These are phyloP conservation scores for Odontamblyopus rebecca DNA, from an alignment of 2,797 vertebrate species.

Conservation along the genomic window DNA sequence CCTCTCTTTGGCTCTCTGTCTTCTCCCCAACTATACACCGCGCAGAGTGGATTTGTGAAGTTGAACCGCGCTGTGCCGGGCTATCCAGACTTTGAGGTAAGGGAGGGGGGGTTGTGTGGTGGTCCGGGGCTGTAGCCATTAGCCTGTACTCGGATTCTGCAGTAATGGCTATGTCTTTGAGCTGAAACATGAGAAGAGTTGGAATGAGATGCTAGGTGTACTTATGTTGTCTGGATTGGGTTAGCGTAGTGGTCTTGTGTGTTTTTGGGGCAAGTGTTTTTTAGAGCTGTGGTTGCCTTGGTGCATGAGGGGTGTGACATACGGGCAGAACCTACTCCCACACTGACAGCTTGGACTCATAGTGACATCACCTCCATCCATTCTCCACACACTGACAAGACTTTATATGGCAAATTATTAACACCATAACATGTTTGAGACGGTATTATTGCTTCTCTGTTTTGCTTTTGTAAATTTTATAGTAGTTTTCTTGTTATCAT, in stretches of 20 bases:
- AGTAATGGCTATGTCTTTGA: slow-evolving; percentile 7
- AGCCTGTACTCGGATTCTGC: slow-evolving; percentile 1
- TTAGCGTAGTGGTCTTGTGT: background rate
- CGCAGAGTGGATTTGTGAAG: slow-evolving; percentile 44
- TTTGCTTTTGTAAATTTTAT: background rate
- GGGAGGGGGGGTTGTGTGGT: slow-evolving; percentile 24
- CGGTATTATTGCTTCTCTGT: background rate
- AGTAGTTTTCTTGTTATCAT: background rate
- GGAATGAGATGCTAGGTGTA: background rate
- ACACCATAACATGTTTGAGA: background rate
- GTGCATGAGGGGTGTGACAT: slow-evolving; percentile 4
- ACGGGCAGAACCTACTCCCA: slow-evolving; percentile 9
- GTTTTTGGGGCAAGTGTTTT: background rate
- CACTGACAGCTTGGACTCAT: slow-evolving; percentile 9
- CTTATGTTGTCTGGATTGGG: background rate
- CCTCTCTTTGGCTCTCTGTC: slow-evolving; percentile 59
- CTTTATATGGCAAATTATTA: background rate
- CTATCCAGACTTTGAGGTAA: slow-evolving; percentile 58
- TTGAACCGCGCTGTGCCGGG: slow-evolving; percentile 32
- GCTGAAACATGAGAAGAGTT: slow-evolving; percentile 8
- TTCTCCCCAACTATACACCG: slow-evolving; percentile 55
- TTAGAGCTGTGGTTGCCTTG: background rate
- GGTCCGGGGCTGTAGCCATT: background rate
- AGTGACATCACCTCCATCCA: background rate
- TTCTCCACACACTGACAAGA: background rate